A percentile compares a stretch with the other conserved stretches of the same genome.
These are phyloP conservation scores for Meandrusa payeni DNA, from an alignment of 2,888 invertebrate genomes.

Conservation along the genomic window DNA sequence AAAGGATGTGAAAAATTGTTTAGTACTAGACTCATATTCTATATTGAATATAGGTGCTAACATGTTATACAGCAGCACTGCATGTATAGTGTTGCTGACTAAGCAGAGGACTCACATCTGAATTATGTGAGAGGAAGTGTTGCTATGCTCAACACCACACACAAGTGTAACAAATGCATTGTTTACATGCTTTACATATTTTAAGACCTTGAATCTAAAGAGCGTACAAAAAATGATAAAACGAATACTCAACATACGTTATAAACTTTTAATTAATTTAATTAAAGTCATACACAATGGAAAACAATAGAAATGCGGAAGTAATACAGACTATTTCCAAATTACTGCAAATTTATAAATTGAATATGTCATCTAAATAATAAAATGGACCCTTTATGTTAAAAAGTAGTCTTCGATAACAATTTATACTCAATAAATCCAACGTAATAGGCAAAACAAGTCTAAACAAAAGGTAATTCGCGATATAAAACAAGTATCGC, in stretches of 20 bases:
- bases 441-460: conserved; percentile 33
- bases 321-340: conserved; percentile 30
- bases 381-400: background rate
- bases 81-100: conserved; percentile 10
- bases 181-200: background rate
- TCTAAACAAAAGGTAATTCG: conserved; percentile 66
- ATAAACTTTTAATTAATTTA: background rate
- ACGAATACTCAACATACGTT: background rate
- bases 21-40: too few relatives aligned
- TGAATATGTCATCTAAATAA: background rate
- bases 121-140: conserved; percentile 11
- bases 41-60: too few relatives aligned
- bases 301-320: conserved; percentile 36
- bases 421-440: conserved; percentile 4
- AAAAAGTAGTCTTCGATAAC: background rate
- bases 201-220: background rate
- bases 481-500: conserved; percentile 58
- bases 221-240: too few relatives aligned
- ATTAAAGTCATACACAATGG: background rate
- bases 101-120: conserved; percentile 14
- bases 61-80: background rate
- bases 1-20: too few relatives aligned
- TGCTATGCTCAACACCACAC: conserved; percentile 3
- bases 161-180: conserved; percentile 3
- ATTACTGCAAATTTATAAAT: background rate